Conservation (phyloP, 2,113 vertebrate genomes). For the Regulus satrapa region DNA sequence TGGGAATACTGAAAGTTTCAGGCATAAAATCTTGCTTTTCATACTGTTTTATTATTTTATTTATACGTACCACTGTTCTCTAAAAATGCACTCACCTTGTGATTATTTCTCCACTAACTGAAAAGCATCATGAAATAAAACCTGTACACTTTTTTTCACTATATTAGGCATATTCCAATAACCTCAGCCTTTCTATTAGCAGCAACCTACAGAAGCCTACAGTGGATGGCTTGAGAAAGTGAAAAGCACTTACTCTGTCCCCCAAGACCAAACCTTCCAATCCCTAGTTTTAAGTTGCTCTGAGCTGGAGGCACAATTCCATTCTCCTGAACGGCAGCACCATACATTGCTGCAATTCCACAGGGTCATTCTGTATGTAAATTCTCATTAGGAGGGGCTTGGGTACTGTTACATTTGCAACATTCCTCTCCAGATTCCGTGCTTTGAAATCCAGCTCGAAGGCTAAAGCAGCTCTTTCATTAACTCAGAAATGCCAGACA, state of each 20-base stretch:
- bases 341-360: slow-evolving; percentile 20
- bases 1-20: background rate
- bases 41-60: background rate
- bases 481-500: slow-evolving; percentile 31
- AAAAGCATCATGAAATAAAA: background rate
- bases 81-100: background rate
- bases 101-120: background rate
- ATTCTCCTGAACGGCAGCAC: slow-evolving; percentile 3
- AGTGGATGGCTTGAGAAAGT: background rate
- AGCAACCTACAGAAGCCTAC: background rate
- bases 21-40: background rate
- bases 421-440: slow-evolving; percentile 4
- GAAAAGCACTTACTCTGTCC: slow-evolving; percentile 20
- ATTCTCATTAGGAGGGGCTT: slow-evolving; percentile 42
- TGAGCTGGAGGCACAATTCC: slow-evolving; percentile 4
- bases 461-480: slow-evolving; percentile 24
- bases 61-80: background rate
- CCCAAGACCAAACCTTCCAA: background rate
- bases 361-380: slow-evolving; percentile 57
- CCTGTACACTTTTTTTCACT: background rate
- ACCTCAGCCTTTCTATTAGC: background rate
- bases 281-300: background rate
- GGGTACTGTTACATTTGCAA: slow-evolving; percentile 50
- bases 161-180: background rate
- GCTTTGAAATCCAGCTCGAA: slow-evolving; percentile 3